These are phyloP conservation scores for Meghimatium bilineatum DNA, from an alignment of 2,888 invertebrate genomes.

Conservation along the genomic window DNA sequence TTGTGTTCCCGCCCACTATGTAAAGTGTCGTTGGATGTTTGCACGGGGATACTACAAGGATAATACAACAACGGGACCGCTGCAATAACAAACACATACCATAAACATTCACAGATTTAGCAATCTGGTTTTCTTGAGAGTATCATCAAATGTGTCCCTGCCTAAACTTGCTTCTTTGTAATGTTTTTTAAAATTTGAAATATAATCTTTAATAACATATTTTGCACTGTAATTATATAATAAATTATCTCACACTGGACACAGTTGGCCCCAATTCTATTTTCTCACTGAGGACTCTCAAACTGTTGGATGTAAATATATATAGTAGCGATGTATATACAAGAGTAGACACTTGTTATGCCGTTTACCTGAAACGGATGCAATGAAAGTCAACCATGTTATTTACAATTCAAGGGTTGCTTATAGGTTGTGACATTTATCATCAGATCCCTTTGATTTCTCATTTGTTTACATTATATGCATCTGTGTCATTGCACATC, in stretches of 20 bases:
- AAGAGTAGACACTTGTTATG: background rate
- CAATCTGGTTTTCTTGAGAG: background rate
- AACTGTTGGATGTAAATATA: slow-evolving; percentile 3
- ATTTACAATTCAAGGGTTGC: background rate
- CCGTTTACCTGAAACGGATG: background rate
- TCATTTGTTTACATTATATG: background rate
- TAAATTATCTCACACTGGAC: background rate
- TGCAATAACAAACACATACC: background rate
- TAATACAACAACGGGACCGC: background rate
- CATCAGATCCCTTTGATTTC: background rate
- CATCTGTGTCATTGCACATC: background rate
- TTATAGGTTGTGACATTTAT: background rate
- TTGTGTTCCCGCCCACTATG: background rate
- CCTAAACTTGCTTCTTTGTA: background rate
- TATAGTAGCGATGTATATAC: background rate
- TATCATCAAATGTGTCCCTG: background rate
- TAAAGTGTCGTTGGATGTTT: background rate
- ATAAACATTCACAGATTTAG: background rate
- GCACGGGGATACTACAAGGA: background rate
- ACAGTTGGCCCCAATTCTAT: background rate
- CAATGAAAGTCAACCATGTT: background rate
- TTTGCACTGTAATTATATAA: too few relatives aligned
- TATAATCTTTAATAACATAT: background rate
- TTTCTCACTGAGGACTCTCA: background rate
- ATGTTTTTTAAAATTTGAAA: background rate